These are phyloP conservation scores for Drosophila mimica DNA, from an alignment of 2,888 invertebrate species.

Conservation along the genomic window DNA sequence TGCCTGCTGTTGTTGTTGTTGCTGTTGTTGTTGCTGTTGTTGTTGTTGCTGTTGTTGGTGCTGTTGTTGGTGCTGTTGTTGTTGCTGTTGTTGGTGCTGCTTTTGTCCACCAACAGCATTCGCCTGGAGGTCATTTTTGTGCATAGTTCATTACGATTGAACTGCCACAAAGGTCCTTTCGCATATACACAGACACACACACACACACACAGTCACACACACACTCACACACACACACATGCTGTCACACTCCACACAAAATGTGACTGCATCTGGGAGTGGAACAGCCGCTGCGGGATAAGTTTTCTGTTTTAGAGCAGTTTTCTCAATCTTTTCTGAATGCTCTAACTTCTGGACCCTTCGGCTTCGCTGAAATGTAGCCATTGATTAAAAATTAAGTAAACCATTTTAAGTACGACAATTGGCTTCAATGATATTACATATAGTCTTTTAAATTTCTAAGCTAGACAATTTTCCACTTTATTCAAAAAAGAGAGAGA, in stretches of 20 bases:
- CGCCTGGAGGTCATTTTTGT: constrained; percentile 75
- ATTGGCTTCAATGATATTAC: not conserved
- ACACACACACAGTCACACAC: constrained; percentile 1
- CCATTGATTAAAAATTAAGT: not conserved
- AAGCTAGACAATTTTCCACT: not conserved
- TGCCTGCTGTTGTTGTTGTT: constrained; percentile 29
- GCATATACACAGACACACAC: constrained; percentile 21
- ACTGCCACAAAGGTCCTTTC: constrained; percentile 72
- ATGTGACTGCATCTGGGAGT: constrained; percentile 27
- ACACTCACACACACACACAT: constrained; percentile 19
- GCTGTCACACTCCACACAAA: constrained; percentile 7
- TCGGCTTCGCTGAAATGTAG: not conserved
- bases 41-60: constrained; percentile 42
- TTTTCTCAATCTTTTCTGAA: constrained; percentile 22
- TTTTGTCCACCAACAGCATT: constrained; percentile 62
- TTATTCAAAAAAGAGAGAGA: not conserved
- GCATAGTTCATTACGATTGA: constrained; percentile 80
- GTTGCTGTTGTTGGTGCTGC: constrained; percentile 33
- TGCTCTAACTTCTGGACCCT: constrained; percentile 20
- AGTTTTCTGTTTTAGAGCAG: constrained; percentile 49
- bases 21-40: constrained; percentile 33
- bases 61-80: constrained; percentile 34
- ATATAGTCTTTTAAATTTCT: not conserved
- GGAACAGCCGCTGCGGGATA: constrained; percentile 32
- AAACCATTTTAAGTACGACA: not conserved